phyloP scores from a whole-genome alignment of 2,113 vertebrate species.

The Barbus barbus region DNA sequence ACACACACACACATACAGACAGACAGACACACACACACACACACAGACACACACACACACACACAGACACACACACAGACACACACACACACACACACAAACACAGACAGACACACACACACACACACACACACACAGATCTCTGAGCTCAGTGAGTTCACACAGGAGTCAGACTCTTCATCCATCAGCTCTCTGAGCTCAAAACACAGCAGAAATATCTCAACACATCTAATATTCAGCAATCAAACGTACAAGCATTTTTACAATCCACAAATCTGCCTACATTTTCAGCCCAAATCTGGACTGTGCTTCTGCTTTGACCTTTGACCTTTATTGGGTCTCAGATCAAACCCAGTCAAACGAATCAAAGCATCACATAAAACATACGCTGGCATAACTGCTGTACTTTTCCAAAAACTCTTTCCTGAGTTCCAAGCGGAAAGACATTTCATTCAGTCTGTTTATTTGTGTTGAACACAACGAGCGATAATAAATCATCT shows the following conservation, averaged over 20 bases:
- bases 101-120: constrained; percentile 54
- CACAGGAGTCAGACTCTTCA: constrained; percentile 60
- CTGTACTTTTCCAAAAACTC: not conserved
- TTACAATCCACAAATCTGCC: not conserved
- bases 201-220: not conserved
- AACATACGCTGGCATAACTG: not conserved
- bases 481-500: not conserved
- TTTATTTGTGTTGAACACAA: not conserved
- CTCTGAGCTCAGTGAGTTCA: constrained; percentile 67
- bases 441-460: not conserved
- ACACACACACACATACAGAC: constrained; percentile 58
- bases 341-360: not conserved
- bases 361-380: not conserved
- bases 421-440: not conserved
- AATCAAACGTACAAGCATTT: not conserved
- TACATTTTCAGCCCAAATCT: not conserved
- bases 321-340: not conserved
- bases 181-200: constrained; percentile 57
- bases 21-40: constrained; percentile 65
- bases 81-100: constrained; percentile 41
- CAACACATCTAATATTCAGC: too few relatives aligned
- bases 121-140: constrained; percentile 64
- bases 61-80: too few relatives aligned
- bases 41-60: constrained; percentile 12
- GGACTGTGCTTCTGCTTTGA: not conserved